These are phyloP conservation scores for Rhyacophila evoluta DNA, from an alignment of 2,888 invertebrate genomes.

Conservation along the genomic window DNA sequence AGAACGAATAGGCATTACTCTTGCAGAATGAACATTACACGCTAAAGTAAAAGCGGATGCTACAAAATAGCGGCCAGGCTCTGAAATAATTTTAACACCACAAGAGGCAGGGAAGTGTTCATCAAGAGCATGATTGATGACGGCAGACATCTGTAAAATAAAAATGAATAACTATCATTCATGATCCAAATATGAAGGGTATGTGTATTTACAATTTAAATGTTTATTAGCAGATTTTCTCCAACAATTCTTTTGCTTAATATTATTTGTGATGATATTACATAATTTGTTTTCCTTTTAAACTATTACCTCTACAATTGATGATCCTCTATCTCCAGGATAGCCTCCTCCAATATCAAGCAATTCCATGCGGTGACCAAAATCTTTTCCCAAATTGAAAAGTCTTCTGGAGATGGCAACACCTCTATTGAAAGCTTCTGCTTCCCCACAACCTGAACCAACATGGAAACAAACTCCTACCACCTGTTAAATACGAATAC, in stretches of 20 bases:
- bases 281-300: too few species aligned
- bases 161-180: too few species aligned
- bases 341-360: conserved; percentile 96
- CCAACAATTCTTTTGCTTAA: too few species aligned
- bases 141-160: conserved; percentile 83
- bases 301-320: conserved; percentile 74
- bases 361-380: conserved; percentile 83
- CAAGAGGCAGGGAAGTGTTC: conserved; percentile 80
- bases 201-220: too few species aligned
- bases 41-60: conserved; percentile 96
- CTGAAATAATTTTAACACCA: conserved; percentile 87
- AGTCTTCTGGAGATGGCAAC: conserved; percentile 78
- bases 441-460: conserved; percentile 90
- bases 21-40: conserved; percentile 87
- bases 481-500: conserved; percentile 70
- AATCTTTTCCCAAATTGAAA: conserved; percentile 77
- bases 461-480: conserved; percentile 93
- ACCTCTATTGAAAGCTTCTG: conserved; percentile 83
- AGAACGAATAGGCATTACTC: conserved; percentile 61
- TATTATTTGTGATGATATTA: too few species aligned
- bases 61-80: conserved; percentile 97
- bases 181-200: too few species aligned
- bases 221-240: too few species aligned
- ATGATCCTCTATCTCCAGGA: conserved; percentile 79
- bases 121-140: conserved; percentile 84